phyloP scores from a whole-genome alignment of 2,113 vertebrate species.

The Sylvilagus bachmani region DNA sequence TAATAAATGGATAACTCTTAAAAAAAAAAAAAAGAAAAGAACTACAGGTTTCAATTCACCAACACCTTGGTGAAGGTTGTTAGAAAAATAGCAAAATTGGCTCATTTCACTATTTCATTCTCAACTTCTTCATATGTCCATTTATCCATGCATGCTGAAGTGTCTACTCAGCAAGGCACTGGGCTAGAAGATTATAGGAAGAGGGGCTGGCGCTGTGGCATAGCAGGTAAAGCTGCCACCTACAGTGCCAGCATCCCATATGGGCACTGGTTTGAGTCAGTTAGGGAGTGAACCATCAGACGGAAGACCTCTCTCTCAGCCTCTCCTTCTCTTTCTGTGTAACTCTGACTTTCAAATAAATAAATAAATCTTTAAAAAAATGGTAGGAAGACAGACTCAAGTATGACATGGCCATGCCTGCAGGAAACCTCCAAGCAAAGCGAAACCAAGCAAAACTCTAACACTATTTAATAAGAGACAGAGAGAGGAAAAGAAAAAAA shows the following conservation, averaged over 20 bases:
- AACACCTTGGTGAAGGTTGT: slow-evolving; percentile 37
- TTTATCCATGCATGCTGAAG: background rate
- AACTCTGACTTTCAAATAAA: too few species aligned
- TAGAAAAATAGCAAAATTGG: slow-evolving; percentile 36
- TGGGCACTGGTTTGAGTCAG: too few species aligned
- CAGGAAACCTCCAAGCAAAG: background rate
- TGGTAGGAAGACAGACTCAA: background rate
- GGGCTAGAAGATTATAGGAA: background rate
- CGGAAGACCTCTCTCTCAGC: too few species aligned
- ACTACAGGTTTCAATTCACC: slow-evolving; percentile 57
- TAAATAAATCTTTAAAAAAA: too few species aligned
- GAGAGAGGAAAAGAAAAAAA: too few species aligned
- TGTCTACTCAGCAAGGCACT: background rate
- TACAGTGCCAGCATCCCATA: too few species aligned
- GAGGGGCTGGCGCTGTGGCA: too few species aligned
- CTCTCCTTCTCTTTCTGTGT: too few species aligned
- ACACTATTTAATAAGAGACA: background rate
- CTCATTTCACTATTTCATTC: slow-evolving; percentile 25
- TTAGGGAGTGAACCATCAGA: too few species aligned
- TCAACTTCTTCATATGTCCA: background rate
- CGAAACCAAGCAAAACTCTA: background rate
- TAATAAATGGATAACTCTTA: too few species aligned
- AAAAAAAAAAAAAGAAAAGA: too few species aligned
- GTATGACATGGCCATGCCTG: background rate
- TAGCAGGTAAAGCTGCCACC: too few species aligned